Evolutionary conservation across 2,797 vertebrate genomes (phyloP).

Genomic region (Potorous gilbertii): DNA sequence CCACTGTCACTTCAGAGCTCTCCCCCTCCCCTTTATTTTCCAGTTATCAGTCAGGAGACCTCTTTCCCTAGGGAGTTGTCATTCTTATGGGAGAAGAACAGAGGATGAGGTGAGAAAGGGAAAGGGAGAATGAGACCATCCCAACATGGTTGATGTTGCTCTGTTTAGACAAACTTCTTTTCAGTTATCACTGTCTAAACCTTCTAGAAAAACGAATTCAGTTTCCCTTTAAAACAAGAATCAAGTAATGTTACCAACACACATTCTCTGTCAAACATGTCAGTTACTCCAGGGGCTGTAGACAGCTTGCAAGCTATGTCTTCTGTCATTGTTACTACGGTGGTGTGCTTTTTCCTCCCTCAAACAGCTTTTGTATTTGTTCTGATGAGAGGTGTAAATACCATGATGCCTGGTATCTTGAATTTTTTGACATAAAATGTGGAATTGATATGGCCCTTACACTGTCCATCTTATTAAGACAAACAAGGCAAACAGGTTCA

Average conservation of each 20-base stretch:
- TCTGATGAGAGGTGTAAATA: constrained; percentile 18
- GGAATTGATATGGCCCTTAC: not conserved
- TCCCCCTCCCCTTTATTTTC: not conserved
- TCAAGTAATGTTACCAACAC: constrained; percentile 44
- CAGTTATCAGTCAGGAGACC: not conserved
- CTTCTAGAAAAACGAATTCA: constrained; percentile 48
- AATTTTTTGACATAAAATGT: not conserved
- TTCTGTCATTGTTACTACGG: constrained; percentile 54
- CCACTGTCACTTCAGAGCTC: constrained; percentile 47
- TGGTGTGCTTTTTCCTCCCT: constrained; percentile 46
- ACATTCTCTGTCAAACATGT: constrained; percentile 65
- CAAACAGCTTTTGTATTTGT: constrained; percentile 56
- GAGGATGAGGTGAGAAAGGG: rapidly evolving
- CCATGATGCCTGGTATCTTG: not conserved
- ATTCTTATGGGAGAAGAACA: constrained; percentile 25
- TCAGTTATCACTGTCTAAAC: constrained; percentile 59
- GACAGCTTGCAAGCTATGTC: constrained; percentile 58
- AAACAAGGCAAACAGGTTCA: not conserved
- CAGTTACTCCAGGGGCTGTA: constrained; percentile 64
- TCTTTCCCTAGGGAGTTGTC: constrained; percentile 3
- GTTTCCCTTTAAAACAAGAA: constrained; percentile 47
- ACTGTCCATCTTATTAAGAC: not conserved
- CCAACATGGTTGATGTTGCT: constrained; percentile 46
- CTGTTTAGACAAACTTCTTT: constrained; percentile 57
- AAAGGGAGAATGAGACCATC: not conserved